Evolutionary conservation across 2,113 vertebrate species (phyloP).

Genomic region (Oriolus oriolus): DNA sequence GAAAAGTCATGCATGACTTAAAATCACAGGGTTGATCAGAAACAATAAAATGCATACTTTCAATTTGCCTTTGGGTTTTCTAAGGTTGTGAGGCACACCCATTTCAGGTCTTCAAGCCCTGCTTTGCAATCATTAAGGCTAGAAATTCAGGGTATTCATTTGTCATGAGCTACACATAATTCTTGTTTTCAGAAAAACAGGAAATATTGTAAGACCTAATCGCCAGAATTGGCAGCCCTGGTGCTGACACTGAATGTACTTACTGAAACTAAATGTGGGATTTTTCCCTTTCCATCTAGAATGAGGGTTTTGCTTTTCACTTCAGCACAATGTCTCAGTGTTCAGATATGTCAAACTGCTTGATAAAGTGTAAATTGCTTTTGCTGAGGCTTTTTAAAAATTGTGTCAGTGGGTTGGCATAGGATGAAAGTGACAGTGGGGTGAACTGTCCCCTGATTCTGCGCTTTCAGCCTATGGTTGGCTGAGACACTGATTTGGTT

Average conservation of each 20-base stretch:
- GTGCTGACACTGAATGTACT: neutral
- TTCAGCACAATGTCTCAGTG: neutral
- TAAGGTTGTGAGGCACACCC: neutral
- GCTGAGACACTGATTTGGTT: neutral
- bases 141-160: neutral
- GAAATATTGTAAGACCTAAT: neutral
- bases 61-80: slow-evolving; percentile 10
- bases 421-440: neutral
- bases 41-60: slow-evolving; percentile 16
- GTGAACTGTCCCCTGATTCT: neutral
- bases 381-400: neutral
- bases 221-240: neutral
- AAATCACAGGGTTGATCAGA: slow-evolving; percentile 42
- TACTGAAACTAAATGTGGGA: neutral
- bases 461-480: neutral
- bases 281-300: neutral
- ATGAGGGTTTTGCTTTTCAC: neutral
- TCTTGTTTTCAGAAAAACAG: neutral
- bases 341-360: neutral
- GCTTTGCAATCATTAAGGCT: neutral
- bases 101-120: neutral
- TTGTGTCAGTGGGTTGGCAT: neutral
- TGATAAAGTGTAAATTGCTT: neutral
- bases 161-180: neutral
- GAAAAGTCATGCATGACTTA: slow-evolving; percentile 21